These are phyloP conservation scores for Rhipidura dahli DNA, from an alignment of 2,113 vertebrate genomes.

Conservation along the genomic window DNA sequence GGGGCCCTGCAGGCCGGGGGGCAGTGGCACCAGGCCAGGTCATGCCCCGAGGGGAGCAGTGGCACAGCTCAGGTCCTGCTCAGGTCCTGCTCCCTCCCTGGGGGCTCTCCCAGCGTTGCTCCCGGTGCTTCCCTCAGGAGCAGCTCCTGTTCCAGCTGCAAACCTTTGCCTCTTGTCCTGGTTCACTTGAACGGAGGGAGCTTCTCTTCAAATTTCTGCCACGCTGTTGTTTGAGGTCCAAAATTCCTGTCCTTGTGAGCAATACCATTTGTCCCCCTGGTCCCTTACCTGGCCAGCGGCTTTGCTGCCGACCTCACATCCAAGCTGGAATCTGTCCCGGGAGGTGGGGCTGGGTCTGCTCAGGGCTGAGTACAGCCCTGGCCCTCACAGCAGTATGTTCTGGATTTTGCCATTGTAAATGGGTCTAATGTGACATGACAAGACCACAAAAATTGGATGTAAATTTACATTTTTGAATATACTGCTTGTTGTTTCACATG, in stretches of 20 bases:
- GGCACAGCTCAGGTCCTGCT: not conserved
- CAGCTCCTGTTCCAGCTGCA: constrained; percentile 69
- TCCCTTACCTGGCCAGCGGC: constrained; percentile 24
- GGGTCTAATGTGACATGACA: constrained; percentile 81
- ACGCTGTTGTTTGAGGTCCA: constrained; percentile 72
- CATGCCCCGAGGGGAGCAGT: not conserved
- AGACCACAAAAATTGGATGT: constrained; percentile 81
- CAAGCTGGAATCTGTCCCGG: constrained; percentile 42
- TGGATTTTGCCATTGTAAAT: constrained; percentile 83
- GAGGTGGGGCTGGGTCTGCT: constrained; percentile 58
- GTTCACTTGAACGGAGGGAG: constrained; percentile 76
- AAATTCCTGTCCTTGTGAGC: constrained; percentile 58
- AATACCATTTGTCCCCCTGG: constrained; percentile 35
- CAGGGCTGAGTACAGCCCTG: constrained; percentile 32
- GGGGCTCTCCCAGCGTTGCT: not conserved
- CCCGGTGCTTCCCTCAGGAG: constrained; percentile 56
- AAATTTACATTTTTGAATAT: constrained; percentile 82
- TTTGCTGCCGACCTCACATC: not conserved
- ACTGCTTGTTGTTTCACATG: constrained; percentile 82
- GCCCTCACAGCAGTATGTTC: constrained; percentile 67
- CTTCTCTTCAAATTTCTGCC: constrained; percentile 71
- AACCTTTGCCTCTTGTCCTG: constrained; percentile 73
- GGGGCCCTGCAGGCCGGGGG: constrained; percentile 19
- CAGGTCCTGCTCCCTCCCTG: not conserved
- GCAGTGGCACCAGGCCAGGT: not conserved